Evolutionary conservation across 2,797 vertebrate species (phyloP), one percentile per base, ranked within the genome.

Genomic region (Sebastes variabilis): DNA sequence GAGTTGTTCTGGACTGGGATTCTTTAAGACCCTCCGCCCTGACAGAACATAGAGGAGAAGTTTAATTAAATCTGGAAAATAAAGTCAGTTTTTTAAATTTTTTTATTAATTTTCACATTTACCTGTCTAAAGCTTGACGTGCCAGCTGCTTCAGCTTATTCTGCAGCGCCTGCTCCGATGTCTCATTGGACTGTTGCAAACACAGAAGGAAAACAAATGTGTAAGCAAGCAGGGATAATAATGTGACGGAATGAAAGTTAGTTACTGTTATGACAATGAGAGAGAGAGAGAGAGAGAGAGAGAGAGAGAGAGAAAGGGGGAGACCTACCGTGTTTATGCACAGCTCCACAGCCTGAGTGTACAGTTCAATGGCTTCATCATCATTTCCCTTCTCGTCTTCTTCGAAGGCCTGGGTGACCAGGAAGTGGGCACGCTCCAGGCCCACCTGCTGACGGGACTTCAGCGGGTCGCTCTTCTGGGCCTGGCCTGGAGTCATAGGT

Each of bases 381-480:
- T 91, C 82, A 25, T 97, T 99, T 72, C 96, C 97, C 89, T 98
- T 98, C 83, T 97, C 98, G 58, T 99, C 99, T 91, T 99, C 99
- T 65, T 99, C 97, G 84, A 99, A 99, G 49, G 99, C 99, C 93
- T 99, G 98, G 0, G 97, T 99, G 81, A 99, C 98, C 66, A 99
- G 95, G 92, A 99, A 99, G 94, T 96, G 97, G 20, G 99, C 98
- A 0, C 98, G 97, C 85, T 99, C 98, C 84, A 99, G 93, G 87
- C 98, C 98, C 95, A 99, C 85, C 81, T 99, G 98, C 72, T 99
- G 97, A 69, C 98, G 97, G 62, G 97, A 96, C 91, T 99, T 99
- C 91, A 99, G 95, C 3, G 98, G 98, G 85, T 97, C 98, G 27
- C 81, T 96, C 82, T 94, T 97, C 94, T 99, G 97, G 4, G 95